Base-by-base conservation (phyloP, 1,140 invertebrate genomes). In the Lepidurus arcticus region DNA sequence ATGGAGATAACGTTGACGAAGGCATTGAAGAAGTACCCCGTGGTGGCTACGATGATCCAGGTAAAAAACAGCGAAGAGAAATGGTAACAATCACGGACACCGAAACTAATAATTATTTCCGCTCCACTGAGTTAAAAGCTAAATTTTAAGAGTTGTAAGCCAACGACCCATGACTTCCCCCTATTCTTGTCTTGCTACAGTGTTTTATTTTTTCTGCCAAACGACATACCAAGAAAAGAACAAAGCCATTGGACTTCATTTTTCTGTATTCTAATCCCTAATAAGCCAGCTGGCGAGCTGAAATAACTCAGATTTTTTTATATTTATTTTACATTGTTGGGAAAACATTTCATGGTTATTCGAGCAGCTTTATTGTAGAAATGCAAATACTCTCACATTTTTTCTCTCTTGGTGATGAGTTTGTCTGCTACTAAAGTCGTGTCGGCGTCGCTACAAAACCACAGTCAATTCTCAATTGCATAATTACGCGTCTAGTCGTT, bases 71-170 rank as follows among this genome's bases (percentile, higher is more conserved):
- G 6, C 21, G 53, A 65, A 21, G 45, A 16, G 45, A 47, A 47
- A 47, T 47, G 45, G 53, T 65, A 65, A 65, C 53, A 65, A 65
- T 65, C 53, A 65, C 16, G 53, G 53, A 13, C 53, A 65, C 53
- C 53, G 53, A 65, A 65, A 65, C 53, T 65, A 65, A 16, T 21
- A 65, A 65, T 65, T 65, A 65, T 65, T 65, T 65, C 53, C 53
- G 53, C 16, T 65, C 53, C 53, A 65, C 53, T 65, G 53, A 65
- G 21, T n/a, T 65, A 65, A 65, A 65, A 65, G 53, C 21, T 21
- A 5, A 65, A 21, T 7, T 21, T 65, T 13, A 11, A 65, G 53
- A 21, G 21, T 65, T 21, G 16, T 65, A 65, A 65, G 53, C 13
- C 53, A 65, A 65, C 53, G 53, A 65, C 53, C 53, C 13, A 10